Evolutionary conservation across 2,113 vertebrate genomes (phyloP).

Genomic region (Alethe castanea): DNA sequence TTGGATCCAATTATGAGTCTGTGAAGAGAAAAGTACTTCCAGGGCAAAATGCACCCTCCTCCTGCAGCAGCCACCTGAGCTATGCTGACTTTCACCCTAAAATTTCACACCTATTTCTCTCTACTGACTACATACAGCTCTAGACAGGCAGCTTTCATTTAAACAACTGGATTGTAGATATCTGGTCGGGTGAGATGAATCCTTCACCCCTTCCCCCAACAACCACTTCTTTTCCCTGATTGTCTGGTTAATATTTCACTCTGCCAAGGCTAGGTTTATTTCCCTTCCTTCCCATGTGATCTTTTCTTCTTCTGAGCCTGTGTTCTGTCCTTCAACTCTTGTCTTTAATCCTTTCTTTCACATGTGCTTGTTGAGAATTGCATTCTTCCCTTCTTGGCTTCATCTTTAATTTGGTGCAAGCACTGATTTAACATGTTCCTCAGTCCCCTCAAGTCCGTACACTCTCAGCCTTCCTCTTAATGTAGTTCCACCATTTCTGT

Average conservation of each 20-base stretch:
- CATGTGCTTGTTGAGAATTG: not conserved
- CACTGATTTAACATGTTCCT: not conserved
- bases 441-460: not conserved
- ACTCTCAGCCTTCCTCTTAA: not conserved
- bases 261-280: not conserved
- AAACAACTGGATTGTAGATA: not conserved
- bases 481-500: not conserved
- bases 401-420: not conserved
- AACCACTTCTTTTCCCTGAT: not conserved
- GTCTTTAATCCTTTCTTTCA: not conserved
- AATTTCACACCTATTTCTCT: not conserved
- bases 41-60: not conserved
- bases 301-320: not conserved
- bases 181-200: not conserved
- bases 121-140: not conserved
- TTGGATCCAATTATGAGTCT: not conserved
- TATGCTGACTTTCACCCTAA: not conserved
- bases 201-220: not conserved
- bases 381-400: not conserved
- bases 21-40: not conserved
- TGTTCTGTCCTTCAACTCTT: not conserved
- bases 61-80: not conserved
- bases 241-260: conserved; percentile 30
- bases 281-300: not conserved
- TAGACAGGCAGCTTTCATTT: not conserved